Conservation (phyloP, 2,113 vertebrate species). For the Menidia beryllina region DNA sequence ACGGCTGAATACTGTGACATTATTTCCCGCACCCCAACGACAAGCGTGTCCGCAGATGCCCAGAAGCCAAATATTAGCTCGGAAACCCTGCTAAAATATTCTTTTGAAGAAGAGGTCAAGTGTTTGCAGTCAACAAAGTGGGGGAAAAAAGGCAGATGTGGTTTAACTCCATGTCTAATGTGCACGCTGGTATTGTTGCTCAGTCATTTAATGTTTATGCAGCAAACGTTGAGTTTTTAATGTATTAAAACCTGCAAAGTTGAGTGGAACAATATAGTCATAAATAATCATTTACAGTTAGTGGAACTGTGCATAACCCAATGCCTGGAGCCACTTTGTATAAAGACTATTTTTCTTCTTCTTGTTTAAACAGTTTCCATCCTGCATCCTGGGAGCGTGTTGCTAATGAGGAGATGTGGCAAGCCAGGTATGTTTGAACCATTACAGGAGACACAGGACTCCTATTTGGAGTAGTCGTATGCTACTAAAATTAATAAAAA, state of each 20-base stretch:
- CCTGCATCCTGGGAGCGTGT: slow-evolving; percentile 94
- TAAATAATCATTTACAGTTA: slow-evolving; percentile 70
- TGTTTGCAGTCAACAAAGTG: slow-evolving; percentile 76
- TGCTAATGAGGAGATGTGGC: slow-evolving; percentile 99
- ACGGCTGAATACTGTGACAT: slow-evolving; percentile 85
- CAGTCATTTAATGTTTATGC: slow-evolving; percentile 72
- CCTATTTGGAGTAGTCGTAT: slow-evolving; percentile 24
- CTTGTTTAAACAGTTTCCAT: slow-evolving; percentile 84
- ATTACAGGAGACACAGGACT: slow-evolving; percentile 10
- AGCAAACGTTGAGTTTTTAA: slow-evolving; percentile 64
- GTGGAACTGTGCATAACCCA: slow-evolving; percentile 57
- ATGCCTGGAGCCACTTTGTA: slow-evolving; percentile 51
- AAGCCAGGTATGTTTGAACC: slow-evolving; percentile 89
- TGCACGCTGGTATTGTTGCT: slow-evolving; percentile 71
- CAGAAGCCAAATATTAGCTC: slow-evolving; percentile 81
- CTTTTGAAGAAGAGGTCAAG: slow-evolving; percentile 85
- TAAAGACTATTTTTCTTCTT: slow-evolving; percentile 28
- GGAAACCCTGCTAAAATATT: slow-evolving; percentile 81
- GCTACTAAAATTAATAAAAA: slow-evolving; percentile 49
- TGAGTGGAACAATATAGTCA: slow-evolving; percentile 63
- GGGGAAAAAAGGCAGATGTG: slow-evolving; percentile 61
- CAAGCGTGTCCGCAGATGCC: slow-evolving; percentile 83
- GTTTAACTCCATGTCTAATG: slow-evolving; percentile 77
- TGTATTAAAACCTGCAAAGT: slow-evolving; percentile 56
- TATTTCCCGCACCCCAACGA: slow-evolving; percentile 81